A percentile compares a stretch with the other conserved stretches of the same genome.
These are phyloP conservation scores for Leptopilina myrica DNA, from an alignment of 2,888 invertebrate species.

Conservation along the genomic window DNA sequence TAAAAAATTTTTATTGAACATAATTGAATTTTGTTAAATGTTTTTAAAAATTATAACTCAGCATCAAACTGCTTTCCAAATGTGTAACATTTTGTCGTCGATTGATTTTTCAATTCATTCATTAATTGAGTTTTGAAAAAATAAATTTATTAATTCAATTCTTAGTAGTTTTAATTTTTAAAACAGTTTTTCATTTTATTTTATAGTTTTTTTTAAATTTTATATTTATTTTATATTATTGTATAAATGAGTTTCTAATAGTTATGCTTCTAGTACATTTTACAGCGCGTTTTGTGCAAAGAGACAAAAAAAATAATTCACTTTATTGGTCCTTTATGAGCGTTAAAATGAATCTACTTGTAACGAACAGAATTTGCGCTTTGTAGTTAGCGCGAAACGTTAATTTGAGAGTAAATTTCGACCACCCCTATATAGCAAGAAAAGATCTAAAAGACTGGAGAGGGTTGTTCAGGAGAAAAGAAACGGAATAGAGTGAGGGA, in stretches of 20 bases:
- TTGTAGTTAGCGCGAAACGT: conserved; percentile 18
- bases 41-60: too few species aligned
- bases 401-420: conserved; percentile 38
- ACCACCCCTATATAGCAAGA: conserved; percentile 39
- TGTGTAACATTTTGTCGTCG: too few species aligned
- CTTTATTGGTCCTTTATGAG: conserved; percentile 27
- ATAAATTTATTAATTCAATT: too few species aligned
- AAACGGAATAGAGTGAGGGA: conserved; percentile 47
- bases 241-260: neutral
- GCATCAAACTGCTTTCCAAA: too few species aligned
- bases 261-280: conserved; percentile 1
- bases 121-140: too few species aligned
- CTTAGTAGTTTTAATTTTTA: too few species aligned
- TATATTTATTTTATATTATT: neutral
- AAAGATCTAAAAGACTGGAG: conserved; percentile 33
- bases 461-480: conserved; percentile 46
- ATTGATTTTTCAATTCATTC: too few species aligned
- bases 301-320: conserved; percentile 32
- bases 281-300: conserved; percentile 4
- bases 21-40: too few species aligned
- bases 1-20: too few species aligned
- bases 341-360: conserved; percentile 10
- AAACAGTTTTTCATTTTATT: too few species aligned
- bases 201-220: too few species aligned
- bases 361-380: conserved; percentile 27